phyloP scores from a whole-genome alignment of 2,888 invertebrate genomes.

The Limenitis camilla region DNA sequence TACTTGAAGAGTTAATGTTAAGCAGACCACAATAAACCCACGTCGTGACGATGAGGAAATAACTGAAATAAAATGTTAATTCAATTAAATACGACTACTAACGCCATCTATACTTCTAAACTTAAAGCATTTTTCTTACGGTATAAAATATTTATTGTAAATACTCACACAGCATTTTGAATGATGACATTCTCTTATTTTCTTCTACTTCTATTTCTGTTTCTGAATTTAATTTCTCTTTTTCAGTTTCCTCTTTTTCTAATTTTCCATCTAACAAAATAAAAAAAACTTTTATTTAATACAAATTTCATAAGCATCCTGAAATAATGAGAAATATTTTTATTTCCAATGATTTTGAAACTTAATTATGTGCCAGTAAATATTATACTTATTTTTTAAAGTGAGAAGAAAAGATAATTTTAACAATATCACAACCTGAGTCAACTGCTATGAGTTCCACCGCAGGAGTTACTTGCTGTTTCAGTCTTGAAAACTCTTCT shows the following conservation, averaged over 20 bases:
- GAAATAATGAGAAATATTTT: too few relatives aligned
- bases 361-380: too few relatives aligned
- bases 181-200: slow-evolving; percentile 15
- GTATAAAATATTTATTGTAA: neutral
- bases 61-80: slow-evolving; percentile 10
- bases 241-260: slow-evolving; percentile 14
- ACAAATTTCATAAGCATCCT: neutral
- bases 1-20: slow-evolving; percentile 47
- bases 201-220: slow-evolving; percentile 9
- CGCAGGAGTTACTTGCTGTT: slow-evolving; percentile 49
- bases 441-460: slow-evolving; percentile 51
- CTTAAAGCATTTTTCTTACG: too few relatives aligned
- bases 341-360: too few relatives aligned
- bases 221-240: slow-evolving; percentile 20
- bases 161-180: slow-evolving; percentile 23
- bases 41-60: slow-evolving; percentile 19
- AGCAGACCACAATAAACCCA: slow-evolving; percentile 39
- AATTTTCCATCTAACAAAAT: slow-evolving; percentile 1
- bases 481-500: slow-evolving; percentile 52
- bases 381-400: too few relatives aligned
- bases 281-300: neutral
- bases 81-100: neutral
- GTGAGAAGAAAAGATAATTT: too few relatives aligned
- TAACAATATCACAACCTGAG: slow-evolving; percentile 26
- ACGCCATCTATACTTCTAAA: neutral